Percentiles rank a stretch among this genome's conserved stretches.
Conservation (phyloP, 2,113 vertebrate species). For the Hyperopisus bebe region DNA sequence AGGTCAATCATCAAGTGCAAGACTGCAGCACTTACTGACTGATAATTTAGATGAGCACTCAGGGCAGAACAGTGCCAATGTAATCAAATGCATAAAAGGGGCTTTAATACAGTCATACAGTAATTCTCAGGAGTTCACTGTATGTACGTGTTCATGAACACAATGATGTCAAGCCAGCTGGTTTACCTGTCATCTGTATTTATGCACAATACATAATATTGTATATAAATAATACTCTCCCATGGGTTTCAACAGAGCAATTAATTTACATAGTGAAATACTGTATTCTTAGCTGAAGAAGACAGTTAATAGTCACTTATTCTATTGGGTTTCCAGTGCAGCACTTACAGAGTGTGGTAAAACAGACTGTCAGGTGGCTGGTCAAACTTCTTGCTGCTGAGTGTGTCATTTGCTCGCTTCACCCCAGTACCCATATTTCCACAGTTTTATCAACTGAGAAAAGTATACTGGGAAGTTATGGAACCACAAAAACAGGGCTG, state of each 20-base stretch:
- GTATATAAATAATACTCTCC: neutral
- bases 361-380: neutral
- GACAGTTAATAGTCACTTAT: neutral
- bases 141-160: neutral
- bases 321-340: neutral
- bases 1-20: neutral
- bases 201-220: neutral
- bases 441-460: neutral
- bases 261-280: neutral
- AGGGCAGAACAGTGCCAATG: neutral
- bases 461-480: neutral
- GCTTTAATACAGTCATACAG: neutral
- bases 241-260: neutral
- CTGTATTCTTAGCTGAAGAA: neutral
- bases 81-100: neutral
- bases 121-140: neutral
- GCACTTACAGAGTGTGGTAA: neutral
- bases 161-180: neutral
- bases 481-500: neutral
- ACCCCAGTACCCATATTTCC: neutral
- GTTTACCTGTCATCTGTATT: neutral
- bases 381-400: neutral
- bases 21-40: neutral
- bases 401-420: neutral
- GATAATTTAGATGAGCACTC: neutral